These are phyloP conservation scores for Anastatus disparis DNA, from an alignment of 1,140 invertebrate genomes.

Conservation along the genomic window DNA sequence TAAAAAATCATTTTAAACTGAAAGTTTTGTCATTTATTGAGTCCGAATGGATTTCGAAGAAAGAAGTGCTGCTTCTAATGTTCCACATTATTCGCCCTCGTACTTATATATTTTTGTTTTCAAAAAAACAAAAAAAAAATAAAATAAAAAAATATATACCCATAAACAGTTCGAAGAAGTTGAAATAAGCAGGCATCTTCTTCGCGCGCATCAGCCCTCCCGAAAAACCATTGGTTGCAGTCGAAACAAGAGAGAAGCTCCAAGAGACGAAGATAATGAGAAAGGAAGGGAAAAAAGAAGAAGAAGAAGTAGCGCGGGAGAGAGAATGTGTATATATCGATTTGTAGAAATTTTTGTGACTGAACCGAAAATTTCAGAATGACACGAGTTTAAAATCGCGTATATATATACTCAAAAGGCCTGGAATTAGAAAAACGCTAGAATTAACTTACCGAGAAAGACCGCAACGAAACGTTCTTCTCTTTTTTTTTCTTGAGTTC, in stretches of 20 bases:
- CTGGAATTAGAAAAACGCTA: conserved; percentile 37
- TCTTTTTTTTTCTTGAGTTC: background rate
- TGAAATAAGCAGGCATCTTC: conserved; percentile 29
- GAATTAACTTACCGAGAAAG: conserved; percentile 34
- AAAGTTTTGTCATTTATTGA: conserved; percentile 36
- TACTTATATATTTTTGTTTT: conserved; percentile 35
- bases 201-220: background rate
- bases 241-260: conserved; percentile 19
- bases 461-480: conserved; percentile 17
- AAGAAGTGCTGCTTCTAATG: conserved; percentile 32
- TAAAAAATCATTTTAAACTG: conserved; percentile 8
- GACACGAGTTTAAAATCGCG: conserved; percentile 18
- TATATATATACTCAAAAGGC: no score
- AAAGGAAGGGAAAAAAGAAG: conserved; percentile 20
- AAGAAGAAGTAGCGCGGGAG: background rate
- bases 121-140: no score
- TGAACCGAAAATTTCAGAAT: conserved; percentile 29
- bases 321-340: conserved; percentile 13
- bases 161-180: conserved; percentile 40
- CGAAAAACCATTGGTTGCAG: conserved; percentile 29
- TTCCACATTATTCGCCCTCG: conserved; percentile 22
- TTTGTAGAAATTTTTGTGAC: conserved; percentile 34
- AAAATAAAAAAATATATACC: no score
- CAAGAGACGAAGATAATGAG: conserved; percentile 37
- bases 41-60: conserved; percentile 22